phyloP scores from a whole-genome alignment of 2,888 invertebrate species.

The Bellardia bayeri region DNA sequence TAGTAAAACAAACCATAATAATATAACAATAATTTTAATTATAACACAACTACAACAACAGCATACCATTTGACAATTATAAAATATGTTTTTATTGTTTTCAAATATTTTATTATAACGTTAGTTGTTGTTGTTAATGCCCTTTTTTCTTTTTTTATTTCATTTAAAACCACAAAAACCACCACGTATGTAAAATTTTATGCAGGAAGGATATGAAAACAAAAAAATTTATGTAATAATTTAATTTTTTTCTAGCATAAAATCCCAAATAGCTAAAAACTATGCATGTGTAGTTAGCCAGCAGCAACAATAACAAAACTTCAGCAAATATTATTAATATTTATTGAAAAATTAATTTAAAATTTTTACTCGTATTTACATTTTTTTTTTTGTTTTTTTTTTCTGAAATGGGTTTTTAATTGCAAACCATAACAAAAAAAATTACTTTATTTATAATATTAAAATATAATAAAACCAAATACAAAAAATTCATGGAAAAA shows the following conservation, averaged over 20 bases:
- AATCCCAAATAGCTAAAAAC: constrained; percentile 8
- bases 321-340: constrained; percentile 61
- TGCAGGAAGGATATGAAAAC: constrained; percentile 27
- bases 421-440: constrained; percentile 20
- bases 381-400: neutral
- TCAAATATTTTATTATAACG: constrained; percentile 30
- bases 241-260: constrained; percentile 20
- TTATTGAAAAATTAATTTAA: constrained; percentile 63
- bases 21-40: constrained; percentile 51
- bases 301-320: constrained; percentile 16
- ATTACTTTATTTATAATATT: neutral
- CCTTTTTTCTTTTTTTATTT: neutral
- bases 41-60: constrained; percentile 35
- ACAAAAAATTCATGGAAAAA: neutral
- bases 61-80: constrained; percentile 58
- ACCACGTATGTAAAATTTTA: constrained; percentile 39
- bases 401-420: constrained; percentile 53
- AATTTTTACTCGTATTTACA: constrained; percentile 50
- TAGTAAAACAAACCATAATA: constrained; percentile 36
- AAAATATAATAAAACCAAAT: neutral
- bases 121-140: neutral
- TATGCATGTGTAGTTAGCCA: neutral
- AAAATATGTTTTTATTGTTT: constrained; percentile 64
- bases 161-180: constrained; percentile 49
- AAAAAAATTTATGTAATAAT: neutral